Evolutionary conservation across 2,113 vertebrate species (phyloP).

Genomic region (Thymallus thymallus): DNA sequence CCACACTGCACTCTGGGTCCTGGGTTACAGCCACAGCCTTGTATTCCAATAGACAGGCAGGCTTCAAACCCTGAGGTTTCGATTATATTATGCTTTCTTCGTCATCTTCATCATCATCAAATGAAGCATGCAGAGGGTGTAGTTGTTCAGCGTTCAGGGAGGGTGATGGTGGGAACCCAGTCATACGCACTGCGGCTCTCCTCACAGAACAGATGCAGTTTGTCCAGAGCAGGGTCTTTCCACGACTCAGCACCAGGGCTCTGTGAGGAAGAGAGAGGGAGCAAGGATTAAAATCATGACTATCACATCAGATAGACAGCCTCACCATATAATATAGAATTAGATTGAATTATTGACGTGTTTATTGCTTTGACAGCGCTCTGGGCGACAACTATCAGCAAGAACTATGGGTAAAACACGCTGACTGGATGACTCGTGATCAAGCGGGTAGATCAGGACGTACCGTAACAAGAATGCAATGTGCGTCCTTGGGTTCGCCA

Average conservation of each 20-base stretch:
- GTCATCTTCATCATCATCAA: constrained; percentile 43
- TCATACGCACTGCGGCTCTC: constrained; percentile 89
- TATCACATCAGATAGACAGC: background rate
- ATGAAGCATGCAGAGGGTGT: constrained; percentile 34
- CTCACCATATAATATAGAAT: background rate
- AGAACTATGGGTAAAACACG: background rate
- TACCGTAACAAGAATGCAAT: constrained; percentile 97
- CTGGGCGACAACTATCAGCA: background rate
- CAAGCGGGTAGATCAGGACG: constrained; percentile 49
- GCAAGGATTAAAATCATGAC: background rate
- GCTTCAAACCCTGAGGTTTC: constrained; percentile 76
- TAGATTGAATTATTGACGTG: background rate
- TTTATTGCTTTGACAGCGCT: background rate
- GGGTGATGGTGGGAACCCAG: constrained; percentile 91
- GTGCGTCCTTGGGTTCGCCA: constrained; percentile 85
- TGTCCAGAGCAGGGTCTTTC: constrained; percentile 90
- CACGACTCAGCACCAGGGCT: constrained; percentile 86
- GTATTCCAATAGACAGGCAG: constrained; percentile 68
- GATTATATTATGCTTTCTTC: constrained; percentile 64
- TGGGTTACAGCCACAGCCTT: constrained; percentile 59
- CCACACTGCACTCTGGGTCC: constrained; percentile 57
- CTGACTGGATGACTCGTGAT: constrained; percentile 21
- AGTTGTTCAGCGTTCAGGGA: constrained; percentile 84
- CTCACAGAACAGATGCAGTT: constrained; percentile 87
- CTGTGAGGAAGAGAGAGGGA: constrained; percentile 62